Conservation (phyloP, 2,888 invertebrate species). For the Drosophila pseudotalamancana region DNA sequence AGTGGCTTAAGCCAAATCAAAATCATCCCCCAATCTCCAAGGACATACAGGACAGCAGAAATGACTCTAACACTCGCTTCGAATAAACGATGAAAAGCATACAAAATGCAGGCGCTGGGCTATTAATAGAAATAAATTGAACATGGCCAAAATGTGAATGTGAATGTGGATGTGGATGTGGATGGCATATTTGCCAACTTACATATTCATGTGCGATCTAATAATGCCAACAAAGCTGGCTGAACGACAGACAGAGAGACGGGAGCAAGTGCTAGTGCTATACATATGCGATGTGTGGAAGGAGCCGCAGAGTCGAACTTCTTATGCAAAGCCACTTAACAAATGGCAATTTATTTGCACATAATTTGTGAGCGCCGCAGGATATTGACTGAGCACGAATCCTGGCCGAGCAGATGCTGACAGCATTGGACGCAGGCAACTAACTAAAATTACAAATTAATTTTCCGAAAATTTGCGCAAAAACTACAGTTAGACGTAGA, state of each 20-base stretch:
- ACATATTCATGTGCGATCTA: constrained; percentile 73
- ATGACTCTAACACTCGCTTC: constrained; percentile 46
- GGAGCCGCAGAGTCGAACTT: constrained; percentile 57
- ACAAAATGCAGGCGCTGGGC: constrained; percentile 56
- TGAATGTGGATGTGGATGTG: too few relatives aligned
- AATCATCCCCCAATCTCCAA: neutral
- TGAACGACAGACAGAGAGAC: constrained; percentile 1
- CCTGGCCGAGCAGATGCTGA: constrained; percentile 26
- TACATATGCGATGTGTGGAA: constrained; percentile 26
- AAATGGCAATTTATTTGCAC: constrained; percentile 80
- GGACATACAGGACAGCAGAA: constrained; percentile 2
- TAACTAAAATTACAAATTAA: constrained; percentile 79
- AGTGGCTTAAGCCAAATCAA: constrained; percentile 7
- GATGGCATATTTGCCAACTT: constrained; percentile 61
- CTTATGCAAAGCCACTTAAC: constrained; percentile 80
- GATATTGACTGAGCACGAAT: constrained; percentile 58
- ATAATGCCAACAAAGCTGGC: constrained; percentile 54
- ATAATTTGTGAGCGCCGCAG: constrained; percentile 76
- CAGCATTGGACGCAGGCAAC: constrained; percentile 20
- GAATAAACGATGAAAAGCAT: constrained; percentile 55
- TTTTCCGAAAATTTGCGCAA: constrained; percentile 74
- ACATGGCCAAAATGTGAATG: constrained; percentile 46
- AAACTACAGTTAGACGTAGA: constrained; percentile 57
- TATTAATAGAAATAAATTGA: constrained; percentile 75
- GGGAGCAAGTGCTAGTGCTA: neutral